These are phyloP conservation scores for Sterrhoptilus dennistouni DNA, from an alignment of 2,113 vertebrate species.

Conservation along the genomic window DNA sequence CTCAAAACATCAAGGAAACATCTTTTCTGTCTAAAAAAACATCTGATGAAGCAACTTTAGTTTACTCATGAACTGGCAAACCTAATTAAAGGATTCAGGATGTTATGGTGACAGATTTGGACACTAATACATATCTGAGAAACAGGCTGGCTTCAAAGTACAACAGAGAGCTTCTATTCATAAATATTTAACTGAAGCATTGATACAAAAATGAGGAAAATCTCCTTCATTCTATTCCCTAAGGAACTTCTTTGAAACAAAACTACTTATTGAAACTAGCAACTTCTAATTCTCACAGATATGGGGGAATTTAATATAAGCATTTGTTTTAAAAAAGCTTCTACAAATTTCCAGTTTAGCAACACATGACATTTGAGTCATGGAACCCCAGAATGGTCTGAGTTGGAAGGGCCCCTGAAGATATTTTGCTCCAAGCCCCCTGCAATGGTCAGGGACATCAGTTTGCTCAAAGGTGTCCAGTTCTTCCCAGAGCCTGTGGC, in stretches of 20 bases:
- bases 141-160: constrained; percentile 24
- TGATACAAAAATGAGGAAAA: neutral
- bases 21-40: neutral
- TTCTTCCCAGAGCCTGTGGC: neutral
- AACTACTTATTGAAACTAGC: neutral
- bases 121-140: neutral
- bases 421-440: neutral
- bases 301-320: neutral
- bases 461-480: neutral
- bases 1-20: neutral
- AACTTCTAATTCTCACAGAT: neutral
- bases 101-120: neutral
- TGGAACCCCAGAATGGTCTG: neutral
- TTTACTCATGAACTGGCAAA: constrained; percentile 2
- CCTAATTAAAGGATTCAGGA: neutral
- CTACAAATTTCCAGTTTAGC: neutral
- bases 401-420: neutral
- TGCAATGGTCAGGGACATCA: neutral
- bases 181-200: constrained; percentile 24
- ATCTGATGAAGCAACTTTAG: neutral
- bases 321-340: neutral
- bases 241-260: neutral
- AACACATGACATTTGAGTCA: neutral
- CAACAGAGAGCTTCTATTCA: neutral
- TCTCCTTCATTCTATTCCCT: neutral